Percentiles rank a stretch among this genome's conserved stretches.
Conservation (phyloP, 2,888 invertebrate genomes). For the Protodeltote pygarga region DNA sequence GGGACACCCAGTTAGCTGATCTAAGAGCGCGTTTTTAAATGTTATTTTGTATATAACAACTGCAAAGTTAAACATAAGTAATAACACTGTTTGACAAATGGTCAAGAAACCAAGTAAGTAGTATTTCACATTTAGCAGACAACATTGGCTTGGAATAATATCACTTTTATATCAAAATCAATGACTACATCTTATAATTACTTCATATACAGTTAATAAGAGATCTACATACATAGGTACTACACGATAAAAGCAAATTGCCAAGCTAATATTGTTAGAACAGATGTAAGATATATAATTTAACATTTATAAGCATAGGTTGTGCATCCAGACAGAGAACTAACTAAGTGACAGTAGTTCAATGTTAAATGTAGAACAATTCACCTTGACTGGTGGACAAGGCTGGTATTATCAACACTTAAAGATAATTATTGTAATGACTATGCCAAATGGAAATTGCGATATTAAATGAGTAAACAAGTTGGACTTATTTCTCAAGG, state of each 20-base stretch:
- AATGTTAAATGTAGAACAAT: slow-evolving; percentile 55
- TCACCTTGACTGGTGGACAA: slow-evolving; percentile 56
- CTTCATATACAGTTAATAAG: slow-evolving; percentile 22
- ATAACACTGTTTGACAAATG: too few relatives aligned
- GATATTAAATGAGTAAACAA: slow-evolving; percentile 15
- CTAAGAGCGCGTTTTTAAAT: too few relatives aligned
- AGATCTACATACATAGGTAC: slow-evolving; percentile 20
- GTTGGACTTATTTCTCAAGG: slow-evolving; percentile 20
- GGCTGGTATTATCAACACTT: slow-evolving; percentile 43
- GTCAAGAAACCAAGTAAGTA: too few relatives aligned
- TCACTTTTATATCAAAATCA: too few relatives aligned
- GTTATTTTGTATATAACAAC: too few relatives aligned
- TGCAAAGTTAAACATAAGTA: too few relatives aligned
- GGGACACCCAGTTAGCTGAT: too few relatives aligned
- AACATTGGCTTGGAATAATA: too few relatives aligned
- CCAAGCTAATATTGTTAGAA: slow-evolving; percentile 24
- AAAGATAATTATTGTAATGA: slow-evolving; percentile 30
- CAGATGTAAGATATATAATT: too few relatives aligned
- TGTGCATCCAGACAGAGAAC: slow-evolving; percentile 11
- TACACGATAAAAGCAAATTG: slow-evolving; percentile 30
- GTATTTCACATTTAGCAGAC: too few relatives aligned
- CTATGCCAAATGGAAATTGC: slow-evolving; percentile 25
- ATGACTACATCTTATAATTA: slow-evolving; percentile 9
- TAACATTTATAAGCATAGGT: slow-evolving; percentile 15
- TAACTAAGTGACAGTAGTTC: slow-evolving; percentile 54